Base-by-base conservation (phyloP, 2,797 vertebrate species). In the Protosalanx chinensis region DNA sequence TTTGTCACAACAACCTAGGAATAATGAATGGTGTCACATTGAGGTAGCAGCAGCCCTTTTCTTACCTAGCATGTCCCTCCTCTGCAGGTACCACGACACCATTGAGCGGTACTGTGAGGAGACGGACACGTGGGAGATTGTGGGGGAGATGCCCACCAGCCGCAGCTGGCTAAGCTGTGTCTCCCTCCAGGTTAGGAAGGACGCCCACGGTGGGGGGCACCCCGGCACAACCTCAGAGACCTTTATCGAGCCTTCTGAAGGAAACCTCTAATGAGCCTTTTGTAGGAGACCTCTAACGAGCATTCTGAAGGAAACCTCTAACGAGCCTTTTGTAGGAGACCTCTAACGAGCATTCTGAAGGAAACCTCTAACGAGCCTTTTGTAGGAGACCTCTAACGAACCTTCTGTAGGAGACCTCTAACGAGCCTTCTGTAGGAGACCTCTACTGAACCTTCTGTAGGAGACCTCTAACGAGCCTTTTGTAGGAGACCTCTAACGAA, bases 101-200 rank as follows among this genome's bases (percentile, higher is more conserved):
- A 94, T 93, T 1, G 93, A 94, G 84, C 84, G 91, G 74, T 94
- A 92, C 79, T 92, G 91, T 70, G 92, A 93, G 0, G 91, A 92
- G 61, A 90, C 88, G 0, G 91, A 93, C 84, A 78, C 64, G 4
- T 94, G 93, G 93, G 93, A 94, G 84, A 90, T 94, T 1, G 87
- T 93, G 0, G 92, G 93, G 2, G 93, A 94, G 86, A 93, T 94
- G 93, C 91, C 91, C 27, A 93, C 91, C 68, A 94, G 93, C 72
- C 92, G 93, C 51, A 94, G 93, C 87, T 94, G 93, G 93, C 88
- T 94, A 68, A 93, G 93, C 87, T 94, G 93, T 3, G 92, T 93
- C 7, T 91, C 93, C 5, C 87, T 94, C 13, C 91, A 88, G 74
- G 84, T 93, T 72, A 89, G 87, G 80, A 93, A 93, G 73, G 90